A percentile compares a stretch with the other conserved stretches of the same genome.
These are phyloP conservation scores for Molossus molossus DNA, from an alignment of 2,797 vertebrate genomes.

Conservation along the genomic window DNA sequence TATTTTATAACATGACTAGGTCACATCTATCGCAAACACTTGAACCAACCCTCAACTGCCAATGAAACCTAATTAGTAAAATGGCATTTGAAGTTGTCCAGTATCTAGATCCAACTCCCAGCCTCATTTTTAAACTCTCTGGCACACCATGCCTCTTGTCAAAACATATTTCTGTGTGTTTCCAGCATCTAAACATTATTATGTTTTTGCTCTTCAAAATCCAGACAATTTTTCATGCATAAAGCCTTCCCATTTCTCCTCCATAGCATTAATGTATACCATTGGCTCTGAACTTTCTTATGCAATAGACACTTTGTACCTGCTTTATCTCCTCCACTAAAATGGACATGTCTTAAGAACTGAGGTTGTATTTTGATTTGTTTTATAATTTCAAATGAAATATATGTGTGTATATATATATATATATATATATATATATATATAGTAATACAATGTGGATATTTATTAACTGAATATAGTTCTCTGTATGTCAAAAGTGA, in stretches of 20 bases:
- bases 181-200: background rate
- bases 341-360: background rate
- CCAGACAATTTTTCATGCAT: background rate
- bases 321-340: background rate
- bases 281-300: background rate
- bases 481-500: background rate
- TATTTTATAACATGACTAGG: background rate
- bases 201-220: conserved; percentile 19
- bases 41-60: background rate
- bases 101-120: background rate
- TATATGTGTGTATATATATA: background rate
- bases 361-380: background rate
- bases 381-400: background rate
- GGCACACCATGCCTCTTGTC: background rate
- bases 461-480: background rate
- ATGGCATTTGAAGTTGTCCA: background rate
- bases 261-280: background rate
- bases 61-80: conserved; percentile 22
- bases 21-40: background rate
- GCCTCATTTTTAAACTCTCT: background rate
- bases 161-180: background rate
- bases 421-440: background rate
- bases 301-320: background rate
- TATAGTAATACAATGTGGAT: background rate
- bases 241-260: background rate